phyloP scores from a whole-genome alignment of 2,113 vertebrate species.

The Ellobius talpinus region DNA sequence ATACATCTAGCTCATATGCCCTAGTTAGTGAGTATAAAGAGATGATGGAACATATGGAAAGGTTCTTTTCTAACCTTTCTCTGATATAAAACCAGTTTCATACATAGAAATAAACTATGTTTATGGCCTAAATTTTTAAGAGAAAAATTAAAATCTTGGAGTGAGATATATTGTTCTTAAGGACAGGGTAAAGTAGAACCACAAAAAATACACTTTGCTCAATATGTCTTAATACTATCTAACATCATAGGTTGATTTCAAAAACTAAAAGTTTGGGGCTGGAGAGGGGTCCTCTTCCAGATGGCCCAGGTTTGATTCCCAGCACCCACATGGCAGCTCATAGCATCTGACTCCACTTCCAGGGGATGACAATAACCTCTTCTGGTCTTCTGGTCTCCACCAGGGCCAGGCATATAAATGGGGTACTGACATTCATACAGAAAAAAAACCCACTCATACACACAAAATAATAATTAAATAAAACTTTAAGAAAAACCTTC shows the following conservation, averaged over 20 bases:
- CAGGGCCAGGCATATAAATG: not conserved
- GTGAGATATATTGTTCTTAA: not conserved
- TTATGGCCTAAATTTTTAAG: conserved; percentile 6
- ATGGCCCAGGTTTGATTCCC: not conserved
- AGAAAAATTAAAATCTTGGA: conserved; percentile 4
- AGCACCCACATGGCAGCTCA: not conserved
- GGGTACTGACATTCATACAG: not conserved
- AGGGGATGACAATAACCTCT: no score
- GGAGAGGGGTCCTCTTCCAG: not conserved
- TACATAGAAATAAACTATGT: not conserved
- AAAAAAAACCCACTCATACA: not conserved
- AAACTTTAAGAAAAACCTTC: not conserved
- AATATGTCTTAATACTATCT: not conserved
- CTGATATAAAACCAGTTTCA: not conserved
- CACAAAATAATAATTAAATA: not conserved
- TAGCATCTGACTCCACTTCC: not conserved
- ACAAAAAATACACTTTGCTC: not conserved
- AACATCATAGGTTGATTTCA: not conserved
- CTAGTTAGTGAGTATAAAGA: not conserved
- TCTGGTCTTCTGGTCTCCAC: not conserved
- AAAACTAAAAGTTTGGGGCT: not conserved
- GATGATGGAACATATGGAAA: not conserved
- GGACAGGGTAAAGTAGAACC: no score
- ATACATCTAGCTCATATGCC: not conserved
- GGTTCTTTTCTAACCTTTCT: no score